Conservation (phyloP, 2,888 invertebrate genomes). For the Minunthozetes semirufus region DNA sequence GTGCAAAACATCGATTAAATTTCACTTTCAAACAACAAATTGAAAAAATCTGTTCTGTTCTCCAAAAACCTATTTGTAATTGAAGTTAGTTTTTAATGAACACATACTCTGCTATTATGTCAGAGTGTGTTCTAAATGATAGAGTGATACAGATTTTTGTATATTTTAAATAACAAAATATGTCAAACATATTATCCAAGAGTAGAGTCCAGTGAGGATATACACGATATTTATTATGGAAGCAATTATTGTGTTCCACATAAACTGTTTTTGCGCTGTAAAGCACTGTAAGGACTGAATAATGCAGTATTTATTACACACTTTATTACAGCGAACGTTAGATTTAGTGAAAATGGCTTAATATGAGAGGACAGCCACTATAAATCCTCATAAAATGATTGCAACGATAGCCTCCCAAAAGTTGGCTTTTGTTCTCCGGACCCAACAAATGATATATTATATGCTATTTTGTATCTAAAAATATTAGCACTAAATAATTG, state of each 20-base stretch:
- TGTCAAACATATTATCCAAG: neutral
- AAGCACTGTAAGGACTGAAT: neutral
- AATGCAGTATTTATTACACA: too few relatives aligned
- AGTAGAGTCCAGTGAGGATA: neutral
- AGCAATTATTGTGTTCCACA: conserved; percentile 5
- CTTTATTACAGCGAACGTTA: neutral
- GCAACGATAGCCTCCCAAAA: neutral
- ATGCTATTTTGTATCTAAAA: conserved; percentile 23
- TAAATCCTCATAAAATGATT: conserved; percentile 28
- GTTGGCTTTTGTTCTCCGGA: conserved; percentile 1
- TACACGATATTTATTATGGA: neutral
- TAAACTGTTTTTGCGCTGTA: conserved; percentile 9
- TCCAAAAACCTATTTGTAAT: too few relatives aligned
- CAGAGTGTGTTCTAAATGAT: neutral
- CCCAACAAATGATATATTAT: conserved; percentile 19
- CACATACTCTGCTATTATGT: neutral
- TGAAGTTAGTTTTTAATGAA: too few relatives aligned
- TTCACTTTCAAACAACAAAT: too few relatives aligned
- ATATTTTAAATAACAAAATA: neutral
- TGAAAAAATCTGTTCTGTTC: too few relatives aligned
- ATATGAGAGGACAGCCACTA: neutral
- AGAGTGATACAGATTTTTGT: conserved; percentile 6
- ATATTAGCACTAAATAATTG: conserved; percentile 19
- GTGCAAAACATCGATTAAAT: too few relatives aligned
- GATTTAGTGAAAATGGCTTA: neutral